Evolutionary conservation across 1,140 invertebrate genomes (phyloP), one percentile per base, ranked within the genome.

Genomic region (Danaus plexippus): DNA sequence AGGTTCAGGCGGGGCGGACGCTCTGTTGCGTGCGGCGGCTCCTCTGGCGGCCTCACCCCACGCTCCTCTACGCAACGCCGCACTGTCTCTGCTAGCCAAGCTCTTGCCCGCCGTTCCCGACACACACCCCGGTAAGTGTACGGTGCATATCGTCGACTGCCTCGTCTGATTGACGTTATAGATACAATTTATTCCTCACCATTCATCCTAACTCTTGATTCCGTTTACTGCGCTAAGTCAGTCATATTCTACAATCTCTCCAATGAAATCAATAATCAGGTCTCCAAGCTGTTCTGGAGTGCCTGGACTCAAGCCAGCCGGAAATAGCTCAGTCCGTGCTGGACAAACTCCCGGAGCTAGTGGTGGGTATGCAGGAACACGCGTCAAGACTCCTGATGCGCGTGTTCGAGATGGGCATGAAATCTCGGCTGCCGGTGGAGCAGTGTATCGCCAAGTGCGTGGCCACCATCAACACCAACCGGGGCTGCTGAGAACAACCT

Each of bases 351-450:
- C 92, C 95, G 0, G 96, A 97, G 66, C 91, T 97, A 52, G 88
- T 93, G 51, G 87, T 95, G 18, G 91, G 94, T 49, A 90, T 94
- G 85, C 94, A 96, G 90, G 95, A 97, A 77, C 91, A 95, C 76
- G 94, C 94, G 1, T 87, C 91, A 51, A 89, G 92, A 22, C 89
- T 98, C 15, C 88, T 98, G 56, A 90, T 91, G 65, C 92, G 92
- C 67, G 93, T 95, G 1, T 98, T 97, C 85, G 90, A 92, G 52
- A 87, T 97, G 15, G 95, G 95, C 9, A 90, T 96, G 44, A 90
- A 90, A 66, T 93, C 92, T 22, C 93, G 93, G 57, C 89, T 95
- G 43, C 95, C 95, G 63, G 93, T 94, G 9, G 90, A 92, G 47
- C 84, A 89, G n/a, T 92, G 92, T 75, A 93, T 97, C 47, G 91